Conservation (phyloP, 1,140 invertebrate species). For the Holotrichia oblita region DNA sequence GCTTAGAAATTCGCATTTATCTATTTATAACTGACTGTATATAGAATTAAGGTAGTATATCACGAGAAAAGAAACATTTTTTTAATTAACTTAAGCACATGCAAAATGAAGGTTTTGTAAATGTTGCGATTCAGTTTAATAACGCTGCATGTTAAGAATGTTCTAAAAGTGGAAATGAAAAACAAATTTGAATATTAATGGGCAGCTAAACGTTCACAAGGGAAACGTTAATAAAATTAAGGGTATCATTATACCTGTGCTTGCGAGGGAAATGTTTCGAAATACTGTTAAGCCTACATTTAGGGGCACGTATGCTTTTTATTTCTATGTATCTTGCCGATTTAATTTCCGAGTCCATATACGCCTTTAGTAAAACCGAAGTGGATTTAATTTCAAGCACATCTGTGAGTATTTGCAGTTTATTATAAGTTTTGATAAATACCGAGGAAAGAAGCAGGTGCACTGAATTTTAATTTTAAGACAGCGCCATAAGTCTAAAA, state of each 20-base stretch:
- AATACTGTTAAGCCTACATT: not conserved
- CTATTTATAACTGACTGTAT: too few relatives aligned
- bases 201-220: not conserved
- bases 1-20: too few relatives aligned
- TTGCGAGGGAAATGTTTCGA: not conserved
- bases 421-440: not conserved
- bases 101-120: too few relatives aligned
- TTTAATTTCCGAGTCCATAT: not conserved
- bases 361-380: not conserved
- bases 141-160: not conserved
- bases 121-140: too few relatives aligned
- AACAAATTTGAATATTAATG: slow-evolving; percentile 18
- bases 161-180: slow-evolving; percentile 2
- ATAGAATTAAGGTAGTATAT: too few relatives aligned
- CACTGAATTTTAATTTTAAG: too few relatives aligned
- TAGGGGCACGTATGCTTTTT: not conserved
- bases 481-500: too few relatives aligned
- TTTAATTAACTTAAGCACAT: too few relatives aligned
- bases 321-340: slow-evolving; percentile 8
- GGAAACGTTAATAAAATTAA: slow-evolving; percentile 13
- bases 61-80: too few relatives aligned
- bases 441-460: not conserved
- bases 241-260: not conserved
- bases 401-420: not conserved
- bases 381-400: not conserved